Evolutionary conservation across 2,888 invertebrate genomes (phyloP), one percentile per base, ranked within the genome.

Genomic region (Malacosoma neustria): DNA sequence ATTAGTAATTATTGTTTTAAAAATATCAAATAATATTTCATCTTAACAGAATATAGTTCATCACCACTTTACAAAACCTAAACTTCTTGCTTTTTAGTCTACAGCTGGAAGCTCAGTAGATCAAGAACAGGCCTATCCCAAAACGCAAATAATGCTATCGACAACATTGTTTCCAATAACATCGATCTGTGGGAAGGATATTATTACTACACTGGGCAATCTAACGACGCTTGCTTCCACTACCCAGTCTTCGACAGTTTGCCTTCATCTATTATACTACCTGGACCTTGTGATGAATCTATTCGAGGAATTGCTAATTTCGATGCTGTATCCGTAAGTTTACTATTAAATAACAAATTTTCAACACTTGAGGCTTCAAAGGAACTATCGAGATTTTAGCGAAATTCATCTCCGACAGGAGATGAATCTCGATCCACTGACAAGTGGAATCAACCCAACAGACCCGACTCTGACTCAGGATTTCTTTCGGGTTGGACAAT

Each of bases 71-170:
- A n/a, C n/a, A n/a, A n/a, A n/a, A n/a, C n/a, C n/a, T n/a, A n/a
- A n/a, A n/a, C n/a, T n/a, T n/a, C n/a, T 35, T 39, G 33, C 2
- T 32, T 54, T 48, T 2, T 57, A 84, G 81, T 80, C 4, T 77
- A 61, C 67, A 81, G 80, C 44, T 84, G 80, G 80, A 76, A 75
- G 40, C 57, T 80, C 1, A 67, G 73, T 43, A 60, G 69, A 38
- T 51, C 57, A 3, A 61, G 60, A 2, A 29, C 34, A 0, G 69
- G 67, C 2, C 53, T 79, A 0, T 67, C 75, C 0, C 29, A 40
- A 3, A 40, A 45, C 1, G 69, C 72, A 1, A 55, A 49, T 9
- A 34, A 36, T 0, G 43, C 36, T 5, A 70, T 81, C 11, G 36
- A 66, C 29, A 32, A 37, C 3, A 37, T 70, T 2, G 68, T 81